phyloP scores from a whole-genome alignment of 1,140 invertebrate species.

The Daktulosphaira vitifoliae region DNA sequence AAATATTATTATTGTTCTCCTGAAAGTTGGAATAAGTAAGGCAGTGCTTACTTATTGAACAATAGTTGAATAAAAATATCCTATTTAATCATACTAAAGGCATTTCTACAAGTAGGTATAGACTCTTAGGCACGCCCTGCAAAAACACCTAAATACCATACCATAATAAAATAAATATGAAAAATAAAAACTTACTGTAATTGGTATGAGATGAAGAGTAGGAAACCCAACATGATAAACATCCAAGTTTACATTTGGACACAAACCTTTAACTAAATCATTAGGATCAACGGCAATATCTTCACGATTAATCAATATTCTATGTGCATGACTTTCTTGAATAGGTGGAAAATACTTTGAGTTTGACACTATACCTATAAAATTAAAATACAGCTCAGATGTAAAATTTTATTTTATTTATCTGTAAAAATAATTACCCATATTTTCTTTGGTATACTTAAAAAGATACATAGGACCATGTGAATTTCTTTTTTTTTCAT shows the following conservation, averaged over 20 bases:
- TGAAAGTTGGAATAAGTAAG: too few species aligned
- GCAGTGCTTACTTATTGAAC: too few species aligned
- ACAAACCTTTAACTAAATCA: conserved; percentile 62
- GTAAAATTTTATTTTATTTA: not conserved
- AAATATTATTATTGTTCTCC: too few species aligned
- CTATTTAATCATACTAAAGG: too few species aligned
- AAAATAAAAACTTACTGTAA: conserved; percentile 50
- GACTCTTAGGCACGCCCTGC: too few species aligned
- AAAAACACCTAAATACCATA: too few species aligned
- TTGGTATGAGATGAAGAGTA: conserved; percentile 71
- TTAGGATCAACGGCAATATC: conserved; percentile 54
- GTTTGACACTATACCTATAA: conserved; percentile 41
- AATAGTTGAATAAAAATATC: too few species aligned
- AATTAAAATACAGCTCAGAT: not conserved
- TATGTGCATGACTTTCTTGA: conserved; percentile 43
- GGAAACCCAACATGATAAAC: conserved; percentile 84
- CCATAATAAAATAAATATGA: too few species aligned
- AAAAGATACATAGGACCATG: conserved; percentile 81
- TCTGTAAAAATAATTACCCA: conserved; percentile 46
- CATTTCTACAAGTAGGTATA: too few species aligned
- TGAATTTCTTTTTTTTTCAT: conserved; percentile 66
- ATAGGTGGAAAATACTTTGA: conserved; percentile 61
- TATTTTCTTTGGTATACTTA: conserved; percentile 52
- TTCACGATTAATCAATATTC: conserved; percentile 45
- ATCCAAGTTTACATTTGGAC: conserved; percentile 58